phyloP scores from a whole-genome alignment of 2,888 invertebrate species.

The Phymatocera aterrima region DNA sequence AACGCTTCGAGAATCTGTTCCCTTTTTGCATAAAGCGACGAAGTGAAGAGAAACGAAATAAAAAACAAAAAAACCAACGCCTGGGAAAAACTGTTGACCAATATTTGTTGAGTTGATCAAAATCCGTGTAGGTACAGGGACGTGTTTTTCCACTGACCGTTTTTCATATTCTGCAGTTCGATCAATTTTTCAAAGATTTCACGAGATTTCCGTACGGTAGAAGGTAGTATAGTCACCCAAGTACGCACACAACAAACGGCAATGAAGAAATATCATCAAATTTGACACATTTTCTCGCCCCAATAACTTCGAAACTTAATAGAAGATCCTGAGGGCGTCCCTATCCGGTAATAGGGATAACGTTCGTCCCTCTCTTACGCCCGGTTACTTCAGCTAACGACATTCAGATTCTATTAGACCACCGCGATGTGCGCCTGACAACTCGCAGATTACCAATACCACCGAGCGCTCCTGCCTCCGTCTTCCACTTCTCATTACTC shows the following conservation, averaged over 20 bases:
- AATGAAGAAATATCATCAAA: conserved; percentile 43
- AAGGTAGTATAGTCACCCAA: no score
- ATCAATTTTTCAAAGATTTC: background rate
- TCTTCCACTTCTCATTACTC: background rate
- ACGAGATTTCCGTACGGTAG: conserved; percentile 30
- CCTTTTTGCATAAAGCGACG: no score
- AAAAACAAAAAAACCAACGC: no score
- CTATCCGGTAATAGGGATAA: conserved; percentile 66
- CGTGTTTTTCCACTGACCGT: no score
- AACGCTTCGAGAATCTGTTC: no score
- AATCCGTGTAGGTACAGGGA: no score
- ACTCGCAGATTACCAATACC: conserved; percentile 59
- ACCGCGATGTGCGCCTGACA: conserved; percentile 62
- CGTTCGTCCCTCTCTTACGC: conserved; percentile 63
- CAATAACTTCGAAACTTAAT: conserved; percentile 52
- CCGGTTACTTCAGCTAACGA: conserved; percentile 70
- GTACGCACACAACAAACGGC: background rate
- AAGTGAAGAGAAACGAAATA: no score
- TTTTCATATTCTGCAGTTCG: no score
- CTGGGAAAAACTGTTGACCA: no score
- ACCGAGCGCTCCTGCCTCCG: no score
- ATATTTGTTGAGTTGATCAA: no score
- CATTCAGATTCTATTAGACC: conserved; percentile 70
- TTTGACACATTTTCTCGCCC: conserved; percentile 55
- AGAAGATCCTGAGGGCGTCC: conserved; percentile 47